phyloP scores from a whole-genome alignment of 2,888 invertebrate species.

The Chloroclystis v-ata region DNA sequence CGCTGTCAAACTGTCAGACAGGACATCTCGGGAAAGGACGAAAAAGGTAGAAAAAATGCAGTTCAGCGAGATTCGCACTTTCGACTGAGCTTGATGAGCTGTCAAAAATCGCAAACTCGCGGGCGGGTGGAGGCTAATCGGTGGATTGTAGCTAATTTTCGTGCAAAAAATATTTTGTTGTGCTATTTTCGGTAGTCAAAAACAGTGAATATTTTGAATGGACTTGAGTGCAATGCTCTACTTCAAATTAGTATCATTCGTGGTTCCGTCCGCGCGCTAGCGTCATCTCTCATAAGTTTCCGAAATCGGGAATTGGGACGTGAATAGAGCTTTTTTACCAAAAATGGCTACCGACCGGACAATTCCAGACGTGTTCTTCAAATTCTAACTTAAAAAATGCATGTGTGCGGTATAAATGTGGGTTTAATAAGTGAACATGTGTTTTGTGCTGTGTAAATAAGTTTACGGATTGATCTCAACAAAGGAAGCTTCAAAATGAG shows the following conservation, averaged over 20 bases:
- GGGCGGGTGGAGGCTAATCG: neutral
- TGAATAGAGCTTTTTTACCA: slow-evolving; percentile 59
- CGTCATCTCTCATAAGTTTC: slow-evolving; percentile 62
- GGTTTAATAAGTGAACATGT: slow-evolving; percentile 73
- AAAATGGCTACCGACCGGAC: slow-evolving; percentile 70
- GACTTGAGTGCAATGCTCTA: slow-evolving; percentile 49
- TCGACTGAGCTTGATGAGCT: slow-evolving; percentile 1
- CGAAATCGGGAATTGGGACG: slow-evolving; percentile 64
- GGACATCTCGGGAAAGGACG: slow-evolving; percentile 37
- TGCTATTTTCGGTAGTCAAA: neutral
- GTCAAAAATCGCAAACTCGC: slow-evolving; percentile 4
- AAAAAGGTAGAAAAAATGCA: slow-evolving; percentile 37
- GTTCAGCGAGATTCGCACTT: slow-evolving; percentile 43
- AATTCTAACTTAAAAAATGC: slow-evolving; percentile 63
- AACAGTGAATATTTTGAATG: slow-evolving; percentile 13
- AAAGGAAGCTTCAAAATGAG: slow-evolving; percentile 75
- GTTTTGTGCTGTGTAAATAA: slow-evolving; percentile 73
- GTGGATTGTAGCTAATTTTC: neutral
- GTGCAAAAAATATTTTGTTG: neutral
- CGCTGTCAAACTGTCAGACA: neutral
- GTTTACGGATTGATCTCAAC: slow-evolving; percentile 71
- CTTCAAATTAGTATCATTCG: slow-evolving; percentile 48
- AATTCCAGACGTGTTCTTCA: slow-evolving; percentile 53
- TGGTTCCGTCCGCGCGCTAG: slow-evolving; percentile 59
- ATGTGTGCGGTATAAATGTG: slow-evolving; percentile 65